A percentile compares a stretch with the other conserved stretches of the same genome.
phyloP scores from a whole-genome alignment of 2,113 vertebrate species.

The Climacteris rufus region DNA sequence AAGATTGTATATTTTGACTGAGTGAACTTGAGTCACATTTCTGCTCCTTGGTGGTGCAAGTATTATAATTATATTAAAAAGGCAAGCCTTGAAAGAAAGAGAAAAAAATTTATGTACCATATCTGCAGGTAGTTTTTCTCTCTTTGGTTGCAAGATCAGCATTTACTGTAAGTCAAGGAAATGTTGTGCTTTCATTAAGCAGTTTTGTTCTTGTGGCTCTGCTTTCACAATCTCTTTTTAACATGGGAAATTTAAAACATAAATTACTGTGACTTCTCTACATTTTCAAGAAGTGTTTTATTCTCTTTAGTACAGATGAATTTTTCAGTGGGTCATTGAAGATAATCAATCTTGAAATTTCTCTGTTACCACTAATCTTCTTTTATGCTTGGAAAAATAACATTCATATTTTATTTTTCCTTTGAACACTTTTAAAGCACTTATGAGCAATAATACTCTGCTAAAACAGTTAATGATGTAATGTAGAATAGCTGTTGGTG shows the following conservation, averaged over 20 bases:
- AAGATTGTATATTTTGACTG: conserved; percentile 25
- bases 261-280: neutral
- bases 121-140: neutral
- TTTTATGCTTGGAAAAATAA: neutral
- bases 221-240: neutral
- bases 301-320: neutral
- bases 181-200: neutral
- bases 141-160: neutral
- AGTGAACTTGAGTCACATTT: conserved; percentile 22
- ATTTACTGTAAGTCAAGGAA: neutral
- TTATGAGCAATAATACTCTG: neutral
- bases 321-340: neutral
- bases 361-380: neutral
- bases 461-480: neutral
- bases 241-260: neutral
- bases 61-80: neutral
- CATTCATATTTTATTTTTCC: conserved; percentile 22
- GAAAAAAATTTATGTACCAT: neutral
- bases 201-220: neutral
- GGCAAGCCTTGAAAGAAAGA: neutral
- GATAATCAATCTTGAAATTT: neutral
- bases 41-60: neutral
- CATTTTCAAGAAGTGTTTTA: neutral
- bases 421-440: neutral
- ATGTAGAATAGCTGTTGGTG: neutral